Evolutionary conservation across 2,797 vertebrate species (phyloP).

Genomic region (Mus spretus): DNA sequence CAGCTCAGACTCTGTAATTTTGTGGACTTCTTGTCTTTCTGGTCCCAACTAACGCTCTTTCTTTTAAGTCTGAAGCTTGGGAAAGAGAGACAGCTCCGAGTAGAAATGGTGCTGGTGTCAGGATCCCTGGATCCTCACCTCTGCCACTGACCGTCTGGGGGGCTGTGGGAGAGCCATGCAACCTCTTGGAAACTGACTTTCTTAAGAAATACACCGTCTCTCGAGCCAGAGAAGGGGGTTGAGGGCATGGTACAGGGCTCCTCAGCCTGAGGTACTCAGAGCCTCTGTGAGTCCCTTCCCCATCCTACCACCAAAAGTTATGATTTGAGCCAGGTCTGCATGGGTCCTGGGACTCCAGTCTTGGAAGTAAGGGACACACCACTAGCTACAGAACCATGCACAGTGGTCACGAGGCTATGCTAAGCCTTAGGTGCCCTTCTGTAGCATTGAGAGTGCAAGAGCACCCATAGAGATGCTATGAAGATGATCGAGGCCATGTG

Average conservation of each 20-base stretch:
- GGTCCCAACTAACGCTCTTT: neutral
- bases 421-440: neutral
- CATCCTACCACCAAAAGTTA: neutral
- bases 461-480: neutral
- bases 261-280: neutral
- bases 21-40: neutral
- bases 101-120: neutral
- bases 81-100: neutral
- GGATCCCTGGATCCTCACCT: neutral
- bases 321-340: neutral
- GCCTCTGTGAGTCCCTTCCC: neutral
- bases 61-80: neutral
- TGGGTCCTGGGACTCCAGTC: neutral
- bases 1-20: neutral
- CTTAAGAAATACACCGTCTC: neutral
- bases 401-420: neutral
- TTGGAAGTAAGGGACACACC: neutral
- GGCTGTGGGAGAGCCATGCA: neutral
- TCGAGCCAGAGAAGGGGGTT: neutral
- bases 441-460: neutral
- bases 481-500: rapidly evolving
- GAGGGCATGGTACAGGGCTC: too few relatives aligned
- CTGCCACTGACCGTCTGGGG: neutral
- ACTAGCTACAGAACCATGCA: neutral
- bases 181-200: slow-evolving; percentile 7